These are phyloP conservation scores for Rhinolophus ferrumequinum DNA, from an alignment of 2,113 vertebrate genomes.

Conservation along the genomic window DNA sequence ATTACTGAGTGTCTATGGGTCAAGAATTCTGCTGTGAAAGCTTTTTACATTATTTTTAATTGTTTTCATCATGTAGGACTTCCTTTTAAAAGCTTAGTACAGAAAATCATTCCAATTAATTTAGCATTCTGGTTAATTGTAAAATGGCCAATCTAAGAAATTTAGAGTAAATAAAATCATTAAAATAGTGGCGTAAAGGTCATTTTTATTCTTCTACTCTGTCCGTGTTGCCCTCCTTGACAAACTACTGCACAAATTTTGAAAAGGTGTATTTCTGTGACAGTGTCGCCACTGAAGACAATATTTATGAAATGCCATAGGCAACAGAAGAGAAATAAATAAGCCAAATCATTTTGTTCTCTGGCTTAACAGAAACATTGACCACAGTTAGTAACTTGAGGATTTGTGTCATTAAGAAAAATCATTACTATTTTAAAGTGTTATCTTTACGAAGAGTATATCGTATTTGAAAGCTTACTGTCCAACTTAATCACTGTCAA, in stretches of 20 bases:
- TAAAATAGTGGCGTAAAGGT: neutral
- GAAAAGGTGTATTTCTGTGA: neutral
- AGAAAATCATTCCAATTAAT: constrained; percentile 9
- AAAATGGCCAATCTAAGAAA: neutral
- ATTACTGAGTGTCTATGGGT: neutral
- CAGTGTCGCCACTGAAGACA: neutral
- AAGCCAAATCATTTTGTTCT: neutral
- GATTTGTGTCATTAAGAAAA: neutral
- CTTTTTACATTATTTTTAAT: neutral
- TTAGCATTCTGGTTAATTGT: constrained; percentile 2
- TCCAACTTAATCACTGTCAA: neutral
- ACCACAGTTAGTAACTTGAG: neutral
- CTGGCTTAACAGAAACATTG: neutral
- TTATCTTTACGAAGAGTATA: neutral
- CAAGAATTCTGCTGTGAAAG: neutral
- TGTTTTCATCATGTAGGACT: neutral
- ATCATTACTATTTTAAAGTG: constrained; percentile 26
- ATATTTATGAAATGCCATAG: neutral
- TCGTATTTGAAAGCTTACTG: neutral
- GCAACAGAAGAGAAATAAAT: neutral
- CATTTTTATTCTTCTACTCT: neutral
- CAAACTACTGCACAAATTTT: neutral
- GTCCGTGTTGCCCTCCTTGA: neutral
- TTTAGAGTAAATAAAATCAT: neutral
- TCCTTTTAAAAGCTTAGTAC: constrained; percentile 24